Conservation (phyloP, 2,888 invertebrate species). For the Doris montereyensis region DNA sequence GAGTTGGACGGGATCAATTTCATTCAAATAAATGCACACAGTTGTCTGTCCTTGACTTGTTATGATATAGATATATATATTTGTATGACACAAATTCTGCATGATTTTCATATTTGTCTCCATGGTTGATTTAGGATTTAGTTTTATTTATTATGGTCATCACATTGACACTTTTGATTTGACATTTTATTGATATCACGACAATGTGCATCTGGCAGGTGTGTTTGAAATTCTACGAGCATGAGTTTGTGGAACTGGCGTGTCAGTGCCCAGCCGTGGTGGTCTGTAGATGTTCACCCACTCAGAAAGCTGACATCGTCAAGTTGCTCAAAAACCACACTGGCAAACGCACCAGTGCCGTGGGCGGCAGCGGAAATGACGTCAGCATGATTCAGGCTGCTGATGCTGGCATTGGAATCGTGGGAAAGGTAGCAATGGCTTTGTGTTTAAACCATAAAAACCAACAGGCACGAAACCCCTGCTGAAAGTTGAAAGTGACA, state of each 20-base stretch:
- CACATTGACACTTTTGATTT: no score
- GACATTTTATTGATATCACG: no score
- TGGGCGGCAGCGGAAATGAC: conserved; percentile 81
- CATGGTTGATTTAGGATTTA: no score
- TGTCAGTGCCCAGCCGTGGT: conserved; percentile 83
- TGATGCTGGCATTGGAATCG: conserved; percentile 73
- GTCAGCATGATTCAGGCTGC: conserved; percentile 82
- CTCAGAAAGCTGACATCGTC: conserved; percentile 82
- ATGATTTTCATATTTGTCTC: neutral
- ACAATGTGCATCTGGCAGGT: conserved; percentile 70
- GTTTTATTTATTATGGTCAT: no score
- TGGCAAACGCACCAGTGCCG: conserved; percentile 74
- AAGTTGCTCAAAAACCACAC: conserved; percentile 80
- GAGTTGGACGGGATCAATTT: no score
- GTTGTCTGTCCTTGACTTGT: no score
- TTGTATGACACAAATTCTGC: no score
- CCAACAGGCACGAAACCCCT: no score
- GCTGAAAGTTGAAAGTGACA: no score
- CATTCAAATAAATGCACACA: no score
- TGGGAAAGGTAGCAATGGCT: conserved; percentile 74
- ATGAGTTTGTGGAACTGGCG: conserved; percentile 83
- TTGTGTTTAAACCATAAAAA: no score
- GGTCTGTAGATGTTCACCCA: conserved; percentile 83
- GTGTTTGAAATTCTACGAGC: conserved; percentile 82
- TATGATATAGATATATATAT: no score